These are phyloP conservation scores for Rhogogaster chlorosoma DNA, from an alignment of 2,888 invertebrate species.

Conservation along the genomic window DNA sequence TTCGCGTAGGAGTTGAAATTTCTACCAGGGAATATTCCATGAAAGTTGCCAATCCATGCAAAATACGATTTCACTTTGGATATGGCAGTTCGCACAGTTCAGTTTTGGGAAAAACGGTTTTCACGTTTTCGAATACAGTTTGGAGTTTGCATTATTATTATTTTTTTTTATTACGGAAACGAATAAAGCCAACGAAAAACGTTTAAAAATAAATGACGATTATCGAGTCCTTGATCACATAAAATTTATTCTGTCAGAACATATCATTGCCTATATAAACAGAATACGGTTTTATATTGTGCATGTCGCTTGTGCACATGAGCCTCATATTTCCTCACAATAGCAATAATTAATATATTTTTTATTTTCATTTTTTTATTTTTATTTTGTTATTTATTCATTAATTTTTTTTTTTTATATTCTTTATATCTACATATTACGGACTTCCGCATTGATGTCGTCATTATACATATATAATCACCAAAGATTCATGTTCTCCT, in stretches of 20 bases:
- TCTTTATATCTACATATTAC: constrained; percentile 32
- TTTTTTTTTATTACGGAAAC: background rate
- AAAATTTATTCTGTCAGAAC: constrained; percentile 30
- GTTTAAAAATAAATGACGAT: background rate
- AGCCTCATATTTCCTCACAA: constrained; percentile 6
- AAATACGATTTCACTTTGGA: background rate
- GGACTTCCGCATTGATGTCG: constrained; percentile 23
- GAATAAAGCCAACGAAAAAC: background rate
- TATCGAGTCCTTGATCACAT: constrained; percentile 19
- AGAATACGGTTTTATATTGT: constrained; percentile 15
- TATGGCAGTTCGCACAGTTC: background rate
- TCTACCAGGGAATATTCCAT: background rate
- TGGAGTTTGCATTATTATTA: background rate
- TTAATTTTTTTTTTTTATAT: background rate
- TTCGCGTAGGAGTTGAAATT: no score
- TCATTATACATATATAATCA: constrained; percentile 26
- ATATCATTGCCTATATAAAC: background rate
- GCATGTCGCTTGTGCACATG: constrained; percentile 15
- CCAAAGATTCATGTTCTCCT: constrained; percentile 6
- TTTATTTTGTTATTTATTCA: no score
- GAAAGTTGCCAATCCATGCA: background rate
- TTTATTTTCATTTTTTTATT: background rate
- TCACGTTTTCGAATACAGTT: background rate
- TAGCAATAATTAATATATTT: constrained; percentile 13
- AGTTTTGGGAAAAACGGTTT: background rate